Evolutionary conservation across 2,888 invertebrate genomes (phyloP).

Genomic region (Caenorhabditis macrosperma): DNA sequence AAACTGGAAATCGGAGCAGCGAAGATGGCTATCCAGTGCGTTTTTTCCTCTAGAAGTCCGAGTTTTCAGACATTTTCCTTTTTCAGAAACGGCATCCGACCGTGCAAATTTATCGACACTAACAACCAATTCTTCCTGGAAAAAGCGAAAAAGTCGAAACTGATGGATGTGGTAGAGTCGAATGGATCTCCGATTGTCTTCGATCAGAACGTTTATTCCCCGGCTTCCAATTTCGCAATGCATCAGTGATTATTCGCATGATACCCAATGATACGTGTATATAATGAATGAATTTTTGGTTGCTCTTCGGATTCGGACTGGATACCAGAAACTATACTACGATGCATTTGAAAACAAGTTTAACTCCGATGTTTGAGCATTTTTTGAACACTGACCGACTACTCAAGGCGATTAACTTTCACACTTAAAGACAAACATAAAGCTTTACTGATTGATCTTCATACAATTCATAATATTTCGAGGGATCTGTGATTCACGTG

Average conservation of each 20-base stretch:
- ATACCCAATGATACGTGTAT: conserved; percentile 31
- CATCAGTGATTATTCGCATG: conserved; percentile 26
- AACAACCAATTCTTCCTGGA: conserved; percentile 51
- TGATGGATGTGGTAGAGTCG: conserved; percentile 56
- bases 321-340: too few species aligned
- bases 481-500: too few species aligned
- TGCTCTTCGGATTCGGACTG: too few species aligned
- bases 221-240: conserved; percentile 35
- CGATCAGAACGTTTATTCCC: conserved; percentile 55
- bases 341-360: too few species aligned
- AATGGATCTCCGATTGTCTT: conserved; percentile 53
- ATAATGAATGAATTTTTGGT: conserved; percentile 31
- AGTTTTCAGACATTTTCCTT: neutral
- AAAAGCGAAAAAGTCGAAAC: conserved; percentile 55
- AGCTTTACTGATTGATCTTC: too few species aligned
- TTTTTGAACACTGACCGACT: too few species aligned
- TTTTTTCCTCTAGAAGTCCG: neutral
- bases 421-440: too few species aligned
- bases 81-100: conserved; percentile 49
- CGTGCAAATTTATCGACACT: conserved; percentile 60
- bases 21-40: conserved; percentile 54
- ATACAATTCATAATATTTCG: too few species aligned
- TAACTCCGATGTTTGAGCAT: too few species aligned
- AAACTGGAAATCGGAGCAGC: conserved; percentile 57
- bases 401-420: too few species aligned